A percentile compares a stretch with the other conserved stretches of the same genome.
Conservation (phyloP, 2,888 invertebrate genomes). For the Coenonympha arcania region DNA sequence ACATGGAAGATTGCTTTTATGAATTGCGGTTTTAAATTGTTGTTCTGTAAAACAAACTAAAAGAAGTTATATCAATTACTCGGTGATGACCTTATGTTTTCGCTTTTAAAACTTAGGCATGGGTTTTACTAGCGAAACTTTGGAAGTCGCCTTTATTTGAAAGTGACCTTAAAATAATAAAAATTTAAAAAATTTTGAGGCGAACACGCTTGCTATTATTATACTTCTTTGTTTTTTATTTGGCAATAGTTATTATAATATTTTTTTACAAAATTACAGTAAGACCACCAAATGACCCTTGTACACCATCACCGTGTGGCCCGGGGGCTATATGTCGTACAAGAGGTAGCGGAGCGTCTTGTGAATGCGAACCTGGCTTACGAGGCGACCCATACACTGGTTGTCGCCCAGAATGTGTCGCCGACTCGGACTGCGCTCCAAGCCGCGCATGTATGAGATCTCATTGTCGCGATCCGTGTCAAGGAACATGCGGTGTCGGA, state of each 20-base stretch:
- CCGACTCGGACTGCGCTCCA: slow-evolving; percentile 89
- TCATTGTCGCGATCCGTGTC: slow-evolving; percentile 88
- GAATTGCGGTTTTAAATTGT: slow-evolving; percentile 23
- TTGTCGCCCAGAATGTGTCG: slow-evolving; percentile 88
- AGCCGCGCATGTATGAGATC: slow-evolving; percentile 86
- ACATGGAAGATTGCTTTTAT: slow-evolving; percentile 54
- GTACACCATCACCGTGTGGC: slow-evolving; percentile 87
- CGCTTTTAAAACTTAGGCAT: slow-evolving; percentile 73
- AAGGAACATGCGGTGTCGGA: slow-evolving; percentile 86
- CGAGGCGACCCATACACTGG: slow-evolving; percentile 84
- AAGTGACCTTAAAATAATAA: slow-evolving; percentile 29
- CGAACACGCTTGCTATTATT: slow-evolving; percentile 44
- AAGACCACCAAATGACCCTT: slow-evolving; percentile 78
- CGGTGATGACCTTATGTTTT: slow-evolving; percentile 48
- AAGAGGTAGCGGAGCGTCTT: slow-evolving; percentile 79
- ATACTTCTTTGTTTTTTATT: slow-evolving; percentile 37
- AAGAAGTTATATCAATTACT: slow-evolving; percentile 5
- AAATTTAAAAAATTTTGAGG: slow-evolving; percentile 9
- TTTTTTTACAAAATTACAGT: slow-evolving; percentile 39
- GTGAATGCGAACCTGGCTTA: slow-evolving; percentile 81
- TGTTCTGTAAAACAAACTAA: slow-evolving; percentile 21
- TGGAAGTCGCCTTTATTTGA: slow-evolving; percentile 37
- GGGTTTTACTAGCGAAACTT: slow-evolving; percentile 68
- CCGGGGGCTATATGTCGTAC: slow-evolving; percentile 86
- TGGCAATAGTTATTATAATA: no score